A percentile compares a stretch with the other conserved stretches of the same genome.
phyloP scores from a whole-genome alignment of 2,888 invertebrate genomes.

The Machimus atricapillus region DNA sequence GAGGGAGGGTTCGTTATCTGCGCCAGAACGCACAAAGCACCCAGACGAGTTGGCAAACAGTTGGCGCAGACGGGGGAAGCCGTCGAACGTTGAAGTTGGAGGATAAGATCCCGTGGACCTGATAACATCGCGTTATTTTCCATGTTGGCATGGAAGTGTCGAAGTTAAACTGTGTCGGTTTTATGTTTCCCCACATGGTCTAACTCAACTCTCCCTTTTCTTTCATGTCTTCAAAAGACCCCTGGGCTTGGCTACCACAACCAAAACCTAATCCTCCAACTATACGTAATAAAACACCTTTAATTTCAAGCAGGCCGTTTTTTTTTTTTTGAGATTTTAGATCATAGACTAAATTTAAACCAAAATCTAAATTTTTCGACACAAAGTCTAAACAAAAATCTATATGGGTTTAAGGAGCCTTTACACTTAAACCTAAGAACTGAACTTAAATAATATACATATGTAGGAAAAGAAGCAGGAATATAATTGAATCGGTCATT shows the following conservation, averaged over 20 bases:
- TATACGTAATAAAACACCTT: neutral
- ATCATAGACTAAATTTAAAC: neutral
- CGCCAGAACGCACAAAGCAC: neutral
- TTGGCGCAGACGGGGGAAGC: neutral
- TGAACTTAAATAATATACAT: too few species aligned
- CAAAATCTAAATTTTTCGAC: too few species aligned
- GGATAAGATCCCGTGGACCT: neutral
- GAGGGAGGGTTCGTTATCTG: slow-evolving; percentile 33
- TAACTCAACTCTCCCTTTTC: neutral
- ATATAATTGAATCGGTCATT: too few species aligned
- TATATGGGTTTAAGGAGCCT: too few species aligned
- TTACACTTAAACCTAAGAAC: too few species aligned
- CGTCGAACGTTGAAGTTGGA: neutral
- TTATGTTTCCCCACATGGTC: neutral
- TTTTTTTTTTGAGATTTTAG: neutral
- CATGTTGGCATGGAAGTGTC: neutral
- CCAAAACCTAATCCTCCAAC: neutral
- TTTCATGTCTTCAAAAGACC: neutral
- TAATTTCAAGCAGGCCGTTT: neutral
- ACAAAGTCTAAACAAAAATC: too few species aligned
- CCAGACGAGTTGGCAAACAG: slow-evolving; percentile 7
- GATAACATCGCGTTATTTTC: slow-evolving; percentile 1
- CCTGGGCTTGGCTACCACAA: neutral
- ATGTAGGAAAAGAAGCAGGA: too few species aligned
- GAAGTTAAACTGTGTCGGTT: slow-evolving; percentile 19